Evolutionary conservation across 2,888 invertebrate genomes (phyloP), one percentile per base, ranked within the genome.

Genomic region (Hyposoter didymator): DNA sequence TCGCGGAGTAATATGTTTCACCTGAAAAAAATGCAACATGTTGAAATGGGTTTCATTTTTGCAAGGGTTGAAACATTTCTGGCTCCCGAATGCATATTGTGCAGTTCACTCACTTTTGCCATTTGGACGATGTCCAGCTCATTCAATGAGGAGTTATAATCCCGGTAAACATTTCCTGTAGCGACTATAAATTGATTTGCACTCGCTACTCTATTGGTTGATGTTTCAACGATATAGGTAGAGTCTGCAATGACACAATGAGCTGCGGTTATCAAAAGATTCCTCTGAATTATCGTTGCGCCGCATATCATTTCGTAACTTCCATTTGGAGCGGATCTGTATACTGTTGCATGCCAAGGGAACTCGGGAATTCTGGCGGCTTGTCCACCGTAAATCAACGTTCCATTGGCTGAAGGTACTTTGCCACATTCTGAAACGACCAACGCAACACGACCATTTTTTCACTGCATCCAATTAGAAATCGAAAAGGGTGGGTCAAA

Each of bases 311-410:
- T 94, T 45, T 87, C 73, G 74, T 92, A 93, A 5, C 75, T 32
- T 3, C 78, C 85, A 7, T 22, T 47, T 1, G 69, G 49, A 22
- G 8, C 84, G 8, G 80, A 62, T 81, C 59, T 88, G 81, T 94
- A 94, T 2, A 94, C 78, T 1, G 93, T 92, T 14, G 91, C 94
- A 67, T 94, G 93, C 94, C 94, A 94, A 0, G 94, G 94, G 78
- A 93, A 93, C 59, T 94, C 92, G 0, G 89, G 88, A n/a, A 92
- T 84, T 0, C 89, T 86, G 3, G 94, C 88, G 6, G 4, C 2
- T 4, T 75, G 74, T n/a, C 94, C 94, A 69, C 92, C 88, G 3
- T 90, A 88, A 49, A 94, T 89, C 1, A 93, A 87, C 3, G 93
- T 91, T 72, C 28, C 88, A 32, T 73, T 7, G 1, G 66, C 74